phyloP scores from a whole-genome alignment of 2,113 vertebrate species.

The Tiliqua scincoides region DNA sequence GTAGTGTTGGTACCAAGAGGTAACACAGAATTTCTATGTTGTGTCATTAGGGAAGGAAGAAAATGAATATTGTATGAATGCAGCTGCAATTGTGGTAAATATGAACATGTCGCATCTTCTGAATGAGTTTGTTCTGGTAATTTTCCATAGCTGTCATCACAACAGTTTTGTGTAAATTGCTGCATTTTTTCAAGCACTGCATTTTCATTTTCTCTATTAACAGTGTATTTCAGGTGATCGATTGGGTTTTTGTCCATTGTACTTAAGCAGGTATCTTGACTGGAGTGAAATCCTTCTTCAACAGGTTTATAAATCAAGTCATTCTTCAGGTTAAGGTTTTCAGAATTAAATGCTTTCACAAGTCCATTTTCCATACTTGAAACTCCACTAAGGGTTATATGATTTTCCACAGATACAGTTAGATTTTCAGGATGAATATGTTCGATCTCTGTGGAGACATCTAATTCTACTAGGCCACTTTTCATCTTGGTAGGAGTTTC shows the following conservation, averaged over 20 bases:
- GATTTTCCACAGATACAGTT: conserved; percentile 34
- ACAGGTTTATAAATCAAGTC: background rate
- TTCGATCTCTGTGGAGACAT: background rate
- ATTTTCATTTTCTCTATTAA: conserved; percentile 1
- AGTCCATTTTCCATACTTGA: conserved; percentile 42
- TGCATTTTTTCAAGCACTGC: background rate
- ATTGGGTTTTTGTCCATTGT: conserved; percentile 30
- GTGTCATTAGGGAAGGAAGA: conserved; percentile 50
- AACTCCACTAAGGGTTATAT: conserved; percentile 27
- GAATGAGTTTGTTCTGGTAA: conserved; percentile 40
- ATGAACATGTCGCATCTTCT: conserved; percentile 18
- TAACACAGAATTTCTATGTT: conserved; percentile 28
- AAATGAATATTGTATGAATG: conserved; percentile 47
- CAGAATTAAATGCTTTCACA: conserved; percentile 22
- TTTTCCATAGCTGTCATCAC: conserved; percentile 28
- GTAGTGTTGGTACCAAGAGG: conserved; percentile 38
- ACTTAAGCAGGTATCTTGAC: conserved; percentile 49
- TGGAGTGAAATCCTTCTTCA: conserved; percentile 22
- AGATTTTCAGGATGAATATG: background rate
- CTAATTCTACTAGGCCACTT: conserved; percentile 8
- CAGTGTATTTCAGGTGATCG: conserved; percentile 34
- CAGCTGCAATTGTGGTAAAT: conserved; percentile 5
- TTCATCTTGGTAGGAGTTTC: conserved; percentile 27
- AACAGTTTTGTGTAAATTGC: background rate
- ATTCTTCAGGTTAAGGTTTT: conserved; percentile 17